Evolutionary conservation across 2,888 invertebrate genomes (phyloP).

Genomic region (Phasia obesa): DNA sequence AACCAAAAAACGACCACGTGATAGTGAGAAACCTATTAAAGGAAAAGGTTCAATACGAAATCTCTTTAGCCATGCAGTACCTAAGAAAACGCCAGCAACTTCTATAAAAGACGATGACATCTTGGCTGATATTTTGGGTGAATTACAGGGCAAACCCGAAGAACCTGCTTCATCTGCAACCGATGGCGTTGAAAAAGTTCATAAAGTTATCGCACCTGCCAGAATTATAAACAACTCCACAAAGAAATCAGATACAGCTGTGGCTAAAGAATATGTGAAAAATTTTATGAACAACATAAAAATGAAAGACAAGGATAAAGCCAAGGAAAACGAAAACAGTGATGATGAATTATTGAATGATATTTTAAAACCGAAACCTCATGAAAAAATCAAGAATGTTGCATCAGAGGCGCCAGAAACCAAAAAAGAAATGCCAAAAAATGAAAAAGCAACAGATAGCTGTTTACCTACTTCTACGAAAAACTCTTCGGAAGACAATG

Average conservation of each 20-base stretch:
- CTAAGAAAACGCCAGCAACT: conserved; percentile 86
- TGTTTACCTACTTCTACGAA: neutral
- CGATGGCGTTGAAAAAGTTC: conserved; percentile 9
- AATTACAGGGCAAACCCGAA: conserved; percentile 83
- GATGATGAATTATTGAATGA: conserved; percentile 81
- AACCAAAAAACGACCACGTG: conserved; percentile 82
- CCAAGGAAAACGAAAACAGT: conserved; percentile 72
- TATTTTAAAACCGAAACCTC: conserved; percentile 77
- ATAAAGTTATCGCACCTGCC: conserved; percentile 75
- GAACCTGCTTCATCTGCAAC: conserved; percentile 10
- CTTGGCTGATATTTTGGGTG: conserved; percentile 88
- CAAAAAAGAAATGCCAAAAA: conserved; percentile 4
- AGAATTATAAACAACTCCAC: conserved; percentile 72
- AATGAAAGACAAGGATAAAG: conserved; percentile 76
- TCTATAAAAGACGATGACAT: conserved; percentile 91
- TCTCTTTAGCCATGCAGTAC: conserved; percentile 90
- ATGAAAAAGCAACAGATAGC: neutral
- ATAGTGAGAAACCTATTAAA: conserved; percentile 80
- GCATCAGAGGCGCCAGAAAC: neutral
- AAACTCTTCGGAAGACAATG: conserved; percentile 2
- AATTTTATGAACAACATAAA: conserved; percentile 80
- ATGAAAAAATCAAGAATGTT: conserved; percentile 46
- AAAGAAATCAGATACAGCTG: conserved; percentile 75
- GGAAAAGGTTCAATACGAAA: conserved; percentile 89
- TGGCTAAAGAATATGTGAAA: conserved; percentile 82